A percentile compares a stretch with the other conserved stretches of the same genome.
These are phyloP conservation scores for Cottus gobio DNA, from an alignment of 2,113 vertebrate genomes.

Conservation along the genomic window DNA sequence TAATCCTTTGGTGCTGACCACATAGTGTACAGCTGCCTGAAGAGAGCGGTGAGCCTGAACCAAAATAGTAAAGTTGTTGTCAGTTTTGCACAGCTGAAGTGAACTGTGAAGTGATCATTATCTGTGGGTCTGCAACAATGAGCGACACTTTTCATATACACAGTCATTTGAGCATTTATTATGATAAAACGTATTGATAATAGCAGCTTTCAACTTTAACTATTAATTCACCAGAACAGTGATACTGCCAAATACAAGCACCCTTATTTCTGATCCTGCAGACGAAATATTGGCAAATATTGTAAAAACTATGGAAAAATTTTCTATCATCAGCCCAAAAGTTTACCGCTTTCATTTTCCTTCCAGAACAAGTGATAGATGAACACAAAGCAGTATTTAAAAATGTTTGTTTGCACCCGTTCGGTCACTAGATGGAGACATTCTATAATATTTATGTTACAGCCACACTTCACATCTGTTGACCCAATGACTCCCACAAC, in stretches of 20 bases:
- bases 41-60: too few relatives aligned
- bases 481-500: background rate
- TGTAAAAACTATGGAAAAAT: background rate
- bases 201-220: background rate
- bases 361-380: background rate
- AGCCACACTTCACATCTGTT: background rate
- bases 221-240: background rate
- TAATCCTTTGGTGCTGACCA: too few relatives aligned
- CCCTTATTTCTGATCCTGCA: background rate
- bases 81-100: too few relatives aligned
- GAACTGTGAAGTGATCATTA: background rate
- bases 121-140: background rate
- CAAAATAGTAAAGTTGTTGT: too few relatives aligned
- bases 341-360: background rate
- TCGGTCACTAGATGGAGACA: slow-evolving; percentile 72
- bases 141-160: background rate
- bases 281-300: background rate
- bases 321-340: background rate
- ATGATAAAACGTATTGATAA: background rate
- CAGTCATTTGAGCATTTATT: background rate
- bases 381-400: background rate
- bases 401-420: background rate
- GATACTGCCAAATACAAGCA: background rate
- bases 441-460: slow-evolving; percentile 22
- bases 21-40: too few relatives aligned